Percentiles rank a stretch among this genome's conserved stretches.
phyloP scores from a whole-genome alignment of 2,113 vertebrate species.

The Nanorana parkeri region DNA sequence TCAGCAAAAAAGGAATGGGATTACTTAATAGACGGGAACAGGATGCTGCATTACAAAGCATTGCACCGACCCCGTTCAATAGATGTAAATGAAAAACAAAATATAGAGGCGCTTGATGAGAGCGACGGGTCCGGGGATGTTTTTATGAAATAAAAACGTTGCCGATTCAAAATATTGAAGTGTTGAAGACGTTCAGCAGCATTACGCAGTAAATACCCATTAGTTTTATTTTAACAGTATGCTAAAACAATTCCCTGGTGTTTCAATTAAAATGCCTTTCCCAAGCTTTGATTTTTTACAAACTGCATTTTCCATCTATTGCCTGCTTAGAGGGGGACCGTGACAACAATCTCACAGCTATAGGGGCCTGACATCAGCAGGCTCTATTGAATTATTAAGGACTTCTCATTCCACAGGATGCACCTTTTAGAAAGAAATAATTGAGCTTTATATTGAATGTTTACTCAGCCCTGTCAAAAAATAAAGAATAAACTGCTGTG shows the following conservation, averaged over 20 bases:
- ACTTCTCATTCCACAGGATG: not conserved
- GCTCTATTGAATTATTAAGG: slow-evolving; percentile 43
- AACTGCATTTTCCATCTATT: slow-evolving; percentile 51
- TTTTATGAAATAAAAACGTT: slow-evolving; percentile 57
- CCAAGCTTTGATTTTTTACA: slow-evolving; percentile 49
- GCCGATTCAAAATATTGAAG: slow-evolving; percentile 18
- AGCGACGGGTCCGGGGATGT: slow-evolving; percentile 36
- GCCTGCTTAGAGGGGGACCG: slow-evolving; percentile 19
- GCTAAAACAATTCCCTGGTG: slow-evolving; percentile 49
- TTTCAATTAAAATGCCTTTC: slow-evolving; percentile 51
- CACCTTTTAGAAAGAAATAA: slow-evolving; percentile 19
- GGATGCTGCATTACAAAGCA: slow-evolving; percentile 34
- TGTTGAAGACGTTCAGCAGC: slow-evolving; percentile 4
- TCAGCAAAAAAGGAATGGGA: slow-evolving; percentile 60
- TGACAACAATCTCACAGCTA: slow-evolving; percentile 28
- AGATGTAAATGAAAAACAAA: slow-evolving; percentile 40
- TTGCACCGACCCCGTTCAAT: not conserved
- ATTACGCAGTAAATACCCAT: slow-evolving; percentile 46
- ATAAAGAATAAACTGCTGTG: slow-evolving; percentile 4
- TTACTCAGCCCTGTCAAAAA: slow-evolving; percentile 20
- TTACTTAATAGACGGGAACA: slow-evolving; percentile 53
- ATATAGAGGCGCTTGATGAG: slow-evolving; percentile 12
- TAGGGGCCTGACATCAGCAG: slow-evolving; percentile 17
- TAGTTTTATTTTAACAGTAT: slow-evolving; percentile 43
- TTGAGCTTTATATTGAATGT: slow-evolving; percentile 23